Base-by-base conservation (phyloP, 2,888 invertebrate genomes). In the Tipula unca region DNA sequence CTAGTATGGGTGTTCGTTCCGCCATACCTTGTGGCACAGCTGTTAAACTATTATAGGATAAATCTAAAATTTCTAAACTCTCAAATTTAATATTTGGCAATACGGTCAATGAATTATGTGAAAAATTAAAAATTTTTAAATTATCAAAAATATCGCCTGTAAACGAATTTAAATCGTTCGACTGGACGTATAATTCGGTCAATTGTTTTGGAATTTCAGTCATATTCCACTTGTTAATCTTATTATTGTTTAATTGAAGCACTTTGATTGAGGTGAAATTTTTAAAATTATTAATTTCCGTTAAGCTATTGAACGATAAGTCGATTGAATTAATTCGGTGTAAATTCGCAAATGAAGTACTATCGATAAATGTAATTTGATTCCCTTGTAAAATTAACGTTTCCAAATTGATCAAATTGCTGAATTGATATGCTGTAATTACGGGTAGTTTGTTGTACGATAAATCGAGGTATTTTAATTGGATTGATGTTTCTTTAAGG, bases 381-480 rank as follows among this genome's bases (percentile, higher is more conserved):
- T 87, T 87, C 1, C 82, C n/a, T 5, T 86, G 84, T 29, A 87
- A 42, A 42, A 86, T 85, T 20, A 87, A 42, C 35, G 84, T 54
- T 85, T 86, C 82, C 86, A 87, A 36, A 29, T 84, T 32, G 14
- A 32, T 82, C 39, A 86, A 86, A 42, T 86, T 82, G n/a, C 85
- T 29, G 39, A 87, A 87, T 82, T 86, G 86, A 25, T 84, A 10
- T 5, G 17, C 4, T 6, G 83, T 84, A 42, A 87, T 85, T 25
- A 86, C 8, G 5, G 85, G 82, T n/a, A 87, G 82, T 29, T 86
- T 86, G 36, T 87, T 87, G 29, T 86, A 10, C 1, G 86, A 85
- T 20, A 87, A 85, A 82, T 84, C 85, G 17, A 87, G 32, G 29
- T 85, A 42, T 29, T 69, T 85, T 25, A 86, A 39, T 54, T 36